phyloP scores from a whole-genome alignment of 2,888 invertebrate genomes.

The Cheilosia pagana region DNA sequence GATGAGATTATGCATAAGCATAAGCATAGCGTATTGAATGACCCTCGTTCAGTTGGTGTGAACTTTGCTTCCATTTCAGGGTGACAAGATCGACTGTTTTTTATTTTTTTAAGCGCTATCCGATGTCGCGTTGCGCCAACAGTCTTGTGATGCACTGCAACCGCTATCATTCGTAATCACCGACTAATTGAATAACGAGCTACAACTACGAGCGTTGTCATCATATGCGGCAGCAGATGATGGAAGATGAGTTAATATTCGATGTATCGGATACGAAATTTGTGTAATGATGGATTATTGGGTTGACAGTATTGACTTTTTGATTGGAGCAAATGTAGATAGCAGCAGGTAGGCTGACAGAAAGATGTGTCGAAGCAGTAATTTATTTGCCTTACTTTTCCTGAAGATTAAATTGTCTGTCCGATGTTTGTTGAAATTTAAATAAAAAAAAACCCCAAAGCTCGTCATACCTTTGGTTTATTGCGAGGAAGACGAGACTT shows the following conservation, averaged over 20 bases:
- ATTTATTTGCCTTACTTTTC: neutral
- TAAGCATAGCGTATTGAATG: constrained; percentile 9
- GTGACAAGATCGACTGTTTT: constrained; percentile 23
- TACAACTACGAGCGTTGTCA: constrained; percentile 27
- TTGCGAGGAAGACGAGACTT: too few relatives aligned
- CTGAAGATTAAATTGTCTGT: too few relatives aligned
- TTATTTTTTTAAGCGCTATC: constrained; percentile 12
- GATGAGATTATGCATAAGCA: neutral
- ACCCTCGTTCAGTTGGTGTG: constrained; percentile 22
- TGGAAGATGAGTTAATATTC: constrained; percentile 44
- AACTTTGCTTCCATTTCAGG: constrained; percentile 24
- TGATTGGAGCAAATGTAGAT: neutral
- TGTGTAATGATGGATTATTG: constrained; percentile 28
- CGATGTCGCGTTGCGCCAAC: constrained; percentile 26
- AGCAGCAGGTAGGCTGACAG: neutral
- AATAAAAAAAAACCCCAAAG: too few relatives aligned
- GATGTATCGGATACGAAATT: constrained; percentile 41
- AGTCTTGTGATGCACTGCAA: constrained; percentile 9
- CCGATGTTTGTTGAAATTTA: too few relatives aligned
- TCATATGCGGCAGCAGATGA: constrained; percentile 11
- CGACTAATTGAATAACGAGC: constrained; percentile 59
- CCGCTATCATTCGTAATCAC: constrained; percentile 14
- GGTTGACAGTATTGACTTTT: constrained; percentile 10
- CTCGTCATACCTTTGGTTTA: too few relatives aligned
- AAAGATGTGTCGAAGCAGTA: neutral